Evolutionary conservation across 2,888 invertebrate species (phyloP).

Genomic region (Amphipyra tragopoginis): DNA sequence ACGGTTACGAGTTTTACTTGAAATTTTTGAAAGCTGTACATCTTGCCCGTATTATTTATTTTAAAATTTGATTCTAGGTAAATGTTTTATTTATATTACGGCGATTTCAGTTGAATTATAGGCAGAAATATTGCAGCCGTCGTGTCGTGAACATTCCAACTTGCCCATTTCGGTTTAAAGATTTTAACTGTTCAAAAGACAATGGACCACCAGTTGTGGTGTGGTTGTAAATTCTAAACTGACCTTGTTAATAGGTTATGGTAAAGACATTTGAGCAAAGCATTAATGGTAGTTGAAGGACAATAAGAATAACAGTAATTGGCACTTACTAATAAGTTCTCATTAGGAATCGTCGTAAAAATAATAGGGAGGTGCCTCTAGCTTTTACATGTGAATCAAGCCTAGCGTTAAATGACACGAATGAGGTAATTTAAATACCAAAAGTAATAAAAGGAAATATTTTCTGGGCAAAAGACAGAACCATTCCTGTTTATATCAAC

Average conservation of each 20-base stretch:
- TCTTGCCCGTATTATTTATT: conserved; percentile 3
- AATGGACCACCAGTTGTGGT: conserved; percentile 17
- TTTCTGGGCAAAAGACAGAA: neutral
- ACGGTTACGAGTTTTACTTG: conserved; percentile 10
- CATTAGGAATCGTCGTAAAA: conserved; percentile 6
- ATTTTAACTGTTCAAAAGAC: conserved; percentile 16
- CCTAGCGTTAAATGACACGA: conserved; percentile 5
- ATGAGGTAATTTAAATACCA: too few species aligned
- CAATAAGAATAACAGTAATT: conserved; percentile 24
- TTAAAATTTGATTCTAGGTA: conserved; percentile 6
- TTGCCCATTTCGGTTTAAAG: neutral
- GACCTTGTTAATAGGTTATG: conserved; percentile 25
- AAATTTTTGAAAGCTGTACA: conserved; percentile 7
- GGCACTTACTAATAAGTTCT: conserved; percentile 21
- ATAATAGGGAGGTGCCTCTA: neutral
- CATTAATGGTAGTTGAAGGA: conserved; percentile 17
- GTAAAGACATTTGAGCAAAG: conserved; percentile 17
- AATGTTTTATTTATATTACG: neutral
- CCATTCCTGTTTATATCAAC: neutral
- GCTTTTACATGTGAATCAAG: conserved; percentile 21
- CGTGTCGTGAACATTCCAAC: neutral
- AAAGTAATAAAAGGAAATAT: neutral
- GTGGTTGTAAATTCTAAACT: conserved; percentile 19
- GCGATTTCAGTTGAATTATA: neutral
- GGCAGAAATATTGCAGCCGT: neutral